Evolutionary conservation across 2,888 invertebrate genomes (phyloP).

Genomic region (Cryptocephalus primarius): DNA sequence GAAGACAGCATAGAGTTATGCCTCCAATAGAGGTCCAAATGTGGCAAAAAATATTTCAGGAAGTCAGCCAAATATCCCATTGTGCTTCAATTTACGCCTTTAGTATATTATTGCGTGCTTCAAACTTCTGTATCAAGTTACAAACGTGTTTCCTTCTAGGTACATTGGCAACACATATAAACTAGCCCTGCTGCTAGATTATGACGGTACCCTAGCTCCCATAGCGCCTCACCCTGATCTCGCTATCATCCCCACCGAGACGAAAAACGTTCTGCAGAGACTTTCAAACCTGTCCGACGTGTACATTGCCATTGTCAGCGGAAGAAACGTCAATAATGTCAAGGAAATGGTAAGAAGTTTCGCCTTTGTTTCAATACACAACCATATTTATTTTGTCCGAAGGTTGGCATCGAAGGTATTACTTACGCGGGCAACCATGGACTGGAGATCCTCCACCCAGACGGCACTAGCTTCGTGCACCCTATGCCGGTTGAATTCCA

Average conservation of each 20-base stretch:
- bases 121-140: too few relatives aligned
- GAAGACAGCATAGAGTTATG: too few relatives aligned
- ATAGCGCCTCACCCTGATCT: constrained; percentile 84
- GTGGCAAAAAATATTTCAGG: too few relatives aligned
- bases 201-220: constrained; percentile 81
- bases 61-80: too few relatives aligned
- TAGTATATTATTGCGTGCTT: too few relatives aligned
- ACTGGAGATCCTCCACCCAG: constrained; percentile 78
- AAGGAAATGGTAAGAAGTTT: constrained; percentile 63
- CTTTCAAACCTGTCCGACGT: constrained; percentile 77
- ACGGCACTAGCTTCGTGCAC: constrained; percentile 82
- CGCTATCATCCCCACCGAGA: constrained; percentile 75
- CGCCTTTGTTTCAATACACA: not conserved
- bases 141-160: constrained; percentile 35
- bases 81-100: too few relatives aligned
- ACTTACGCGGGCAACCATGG: constrained; percentile 88
- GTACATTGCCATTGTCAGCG: constrained; percentile 78
- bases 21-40: too few relatives aligned
- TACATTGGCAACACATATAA: constrained; percentile 81
- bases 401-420: constrained; percentile 79
- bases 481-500: constrained; percentile 82
- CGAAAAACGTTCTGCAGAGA: constrained; percentile 71
- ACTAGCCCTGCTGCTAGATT: constrained; percentile 71
- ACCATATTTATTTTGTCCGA: not conserved
- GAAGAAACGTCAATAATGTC: constrained; percentile 77